Evolutionary conservation across 2,888 invertebrate species (phyloP), one percentile per base, ranked within the genome.

Genomic region (Aleiodes alternator): DNA sequence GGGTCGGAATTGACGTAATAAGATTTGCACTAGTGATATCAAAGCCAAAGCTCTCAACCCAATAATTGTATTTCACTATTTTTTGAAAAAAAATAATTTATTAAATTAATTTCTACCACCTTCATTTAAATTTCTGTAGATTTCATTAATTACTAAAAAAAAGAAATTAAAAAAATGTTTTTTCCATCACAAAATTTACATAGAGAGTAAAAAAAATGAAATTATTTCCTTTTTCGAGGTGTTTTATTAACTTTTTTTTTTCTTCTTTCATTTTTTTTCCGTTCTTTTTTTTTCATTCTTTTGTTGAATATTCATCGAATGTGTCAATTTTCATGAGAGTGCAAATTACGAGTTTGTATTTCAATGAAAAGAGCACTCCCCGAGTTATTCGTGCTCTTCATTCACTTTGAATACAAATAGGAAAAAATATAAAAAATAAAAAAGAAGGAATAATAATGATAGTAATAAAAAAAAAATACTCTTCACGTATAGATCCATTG

Each of bases 351-450:
- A 14, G 73, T 72, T 56, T 69, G 43, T 75, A 53, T 61, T 55
- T 57, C 69, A 61, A 75, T 72, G 71, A 77, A 75, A 76, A 75
- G 76, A 75, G 72, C 73, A 68, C 73, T 68, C 71, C 55, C n/a
- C 72, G 34, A 31, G 48, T 61, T 69, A 75, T 78, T 75, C 69
- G 72, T 59, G 70, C 66, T 59, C 69, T 72, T 76, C 71, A 79
- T 68, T 66, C 69, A 71, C 73, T 77, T 68, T 59, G 68, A 73
- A 78, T 43, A 43, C 43, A 43, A 43, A 59, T 59, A 59, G 29
- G n/a, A 14, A 12, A 14, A 12, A 57, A 57, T 57, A 59, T 12
- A 31, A 59, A 57, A 57, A 31, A 12, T 31, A 2, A 57, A 31
- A 57, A 8, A 29, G 31, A 1, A 59, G n/a, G 2, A 31, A n/a